Base-by-base conservation (phyloP, 2,113 vertebrate species). In the Petrocephalus microphthalmus region DNA sequence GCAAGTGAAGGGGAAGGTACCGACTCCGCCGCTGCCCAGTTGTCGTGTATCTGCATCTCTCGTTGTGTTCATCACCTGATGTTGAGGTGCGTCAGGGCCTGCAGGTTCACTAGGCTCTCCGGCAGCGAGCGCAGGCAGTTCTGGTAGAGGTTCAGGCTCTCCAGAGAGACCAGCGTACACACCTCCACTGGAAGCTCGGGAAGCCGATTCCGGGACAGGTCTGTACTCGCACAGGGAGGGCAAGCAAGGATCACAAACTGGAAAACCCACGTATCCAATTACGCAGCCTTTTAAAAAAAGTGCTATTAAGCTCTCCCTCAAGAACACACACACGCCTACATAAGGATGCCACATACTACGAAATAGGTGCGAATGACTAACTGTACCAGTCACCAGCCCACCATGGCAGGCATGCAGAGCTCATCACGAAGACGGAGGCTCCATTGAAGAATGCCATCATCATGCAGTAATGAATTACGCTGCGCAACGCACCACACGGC, bases 51-150 rank as follows among this genome's bases (percentile, higher is more conserved):
- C 22, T 78, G 25, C 19, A 51, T 54, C 4, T 22, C 33, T 19
- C 33, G 1, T 13, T 33, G 51, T 29, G 90, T 37, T 85, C 53
- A 7, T 91, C 92, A 99, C 98, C 98, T 99, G 95, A 99, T 97
- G 95, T 99, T 99, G 91, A 99, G 94, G 94, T 96, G 98, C 0
- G 97, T 99, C 90, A 99, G 95, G 0, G 97, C 96, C 92, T 98
- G 98, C 82, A 99, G 93, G 89, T 99, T 98, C 88, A 97, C 56
- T 91, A 99, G 93, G 89, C 96, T 95, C 88, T 99, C 98, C 51
- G 98, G 98, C 47, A 99, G 95, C n/a, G 96, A 96, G 3, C 98
- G 95, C 90, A 99, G 95, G 94, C 98, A 99, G 94, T 99, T 99
- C 95, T 99, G 98, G 92, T 99, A 99, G 22, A 99, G 95, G 89